Conservation (phyloP, 2,113 vertebrate genomes). For the Ophthalmolycus amberensis region DNA sequence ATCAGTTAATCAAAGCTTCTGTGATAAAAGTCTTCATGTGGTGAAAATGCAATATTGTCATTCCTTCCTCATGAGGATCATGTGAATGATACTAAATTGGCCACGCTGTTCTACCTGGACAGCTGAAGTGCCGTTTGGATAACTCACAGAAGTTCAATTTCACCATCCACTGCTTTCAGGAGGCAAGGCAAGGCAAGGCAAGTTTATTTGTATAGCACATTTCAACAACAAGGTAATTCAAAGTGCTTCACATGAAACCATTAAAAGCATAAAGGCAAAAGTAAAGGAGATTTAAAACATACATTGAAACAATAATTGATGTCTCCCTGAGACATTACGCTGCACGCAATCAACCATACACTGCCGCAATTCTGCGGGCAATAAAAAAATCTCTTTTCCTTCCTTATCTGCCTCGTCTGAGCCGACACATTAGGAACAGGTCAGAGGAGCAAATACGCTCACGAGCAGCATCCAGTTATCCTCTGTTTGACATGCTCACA, state of each 20-base stretch:
- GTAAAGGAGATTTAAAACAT: too few relatives aligned
- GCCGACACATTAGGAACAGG: constrained; percentile 36
- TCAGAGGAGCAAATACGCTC: constrained; percentile 34
- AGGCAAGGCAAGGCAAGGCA: too few relatives aligned
- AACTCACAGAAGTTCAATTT: constrained; percentile 49
- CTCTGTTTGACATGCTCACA: constrained; percentile 32
- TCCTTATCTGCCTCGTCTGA: constrained; percentile 20
- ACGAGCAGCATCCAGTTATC: constrained; percentile 7
- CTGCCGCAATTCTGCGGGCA: too few relatives aligned
- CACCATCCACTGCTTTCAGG: constrained; percentile 36
- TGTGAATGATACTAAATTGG: constrained; percentile 26
- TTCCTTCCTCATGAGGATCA: neutral
- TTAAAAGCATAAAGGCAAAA: too few relatives aligned
- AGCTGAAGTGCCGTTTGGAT: constrained; percentile 17
- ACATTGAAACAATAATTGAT: too few relatives aligned
- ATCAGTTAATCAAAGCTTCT: neutral
- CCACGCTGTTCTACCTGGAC: constrained; percentile 10
- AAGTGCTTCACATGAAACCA: too few relatives aligned
- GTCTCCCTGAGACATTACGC: too few relatives aligned
- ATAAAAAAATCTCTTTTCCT: constrained; percentile 10
- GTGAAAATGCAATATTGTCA: neutral
- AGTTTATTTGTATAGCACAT: too few relatives aligned
- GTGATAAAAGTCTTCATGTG: neutral
- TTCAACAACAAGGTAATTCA: too few relatives aligned
- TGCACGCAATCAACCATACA: too few relatives aligned